These are phyloP conservation scores for Tachystola acroxantha DNA, from an alignment of 2,888 invertebrate genomes.

Conservation along the genomic window DNA sequence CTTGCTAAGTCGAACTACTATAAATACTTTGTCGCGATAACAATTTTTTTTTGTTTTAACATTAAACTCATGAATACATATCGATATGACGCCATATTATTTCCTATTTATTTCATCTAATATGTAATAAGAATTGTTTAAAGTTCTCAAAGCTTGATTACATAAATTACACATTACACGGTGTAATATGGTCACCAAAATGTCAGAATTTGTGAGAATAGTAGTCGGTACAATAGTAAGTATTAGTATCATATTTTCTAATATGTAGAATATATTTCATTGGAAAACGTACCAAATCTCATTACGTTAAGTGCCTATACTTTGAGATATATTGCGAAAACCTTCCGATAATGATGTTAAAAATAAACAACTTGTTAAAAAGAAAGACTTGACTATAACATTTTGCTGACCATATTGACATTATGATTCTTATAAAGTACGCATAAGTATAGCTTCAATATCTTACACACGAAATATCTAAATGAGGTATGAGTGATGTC, in stretches of 20 bases:
- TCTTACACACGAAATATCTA: slow-evolving; percentile 19
- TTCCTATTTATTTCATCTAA: slow-evolving; percentile 19
- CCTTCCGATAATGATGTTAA: too few species aligned
- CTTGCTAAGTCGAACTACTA: not conserved
- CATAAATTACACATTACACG: slow-evolving; percentile 15
- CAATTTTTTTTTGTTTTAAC: slow-evolving; percentile 1
- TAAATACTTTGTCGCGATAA: not conserved
- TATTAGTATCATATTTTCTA: too few species aligned
- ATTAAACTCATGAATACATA: not conserved
- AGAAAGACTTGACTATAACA: too few species aligned
- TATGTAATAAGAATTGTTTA: slow-evolving; percentile 19
- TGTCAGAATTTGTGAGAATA: too few species aligned
- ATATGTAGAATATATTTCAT: too few species aligned
- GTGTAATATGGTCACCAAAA: slow-evolving; percentile 20
- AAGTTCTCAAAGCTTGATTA: slow-evolving; percentile 30
- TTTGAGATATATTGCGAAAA: too few species aligned
- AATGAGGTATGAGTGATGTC: slow-evolving; percentile 16
- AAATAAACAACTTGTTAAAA: too few species aligned
- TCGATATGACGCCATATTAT: slow-evolving; percentile 17
- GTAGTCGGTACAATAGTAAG: too few species aligned
- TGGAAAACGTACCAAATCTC: too few species aligned
- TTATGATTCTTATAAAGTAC: not conserved
- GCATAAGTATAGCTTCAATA: slow-evolving; percentile 10
- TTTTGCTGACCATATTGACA: slow-evolving; percentile 6
- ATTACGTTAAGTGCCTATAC: too few species aligned